Conservation (phyloP, 2,888 invertebrate species). For the Elegia similella region DNA sequence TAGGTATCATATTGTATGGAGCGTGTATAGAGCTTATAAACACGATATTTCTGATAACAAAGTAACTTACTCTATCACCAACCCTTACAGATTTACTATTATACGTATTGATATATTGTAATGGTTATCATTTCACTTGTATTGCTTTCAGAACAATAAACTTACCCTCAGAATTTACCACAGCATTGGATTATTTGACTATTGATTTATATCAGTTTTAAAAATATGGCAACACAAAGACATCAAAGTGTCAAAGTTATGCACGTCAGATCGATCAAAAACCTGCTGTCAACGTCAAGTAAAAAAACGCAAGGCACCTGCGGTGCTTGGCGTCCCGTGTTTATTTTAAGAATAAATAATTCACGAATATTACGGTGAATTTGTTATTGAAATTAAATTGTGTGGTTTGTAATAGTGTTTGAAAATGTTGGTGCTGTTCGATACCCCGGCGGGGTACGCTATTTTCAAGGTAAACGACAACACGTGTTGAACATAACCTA, state of each 20-base stretch:
- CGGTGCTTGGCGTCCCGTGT: constrained; percentile 38
- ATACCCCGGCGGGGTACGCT: constrained; percentile 96
- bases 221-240: too few species aligned
- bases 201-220: too few species aligned
- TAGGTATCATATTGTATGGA: too few species aligned
- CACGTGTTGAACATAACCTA: constrained; percentile 70
- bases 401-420: constrained; percentile 25
- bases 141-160: too few species aligned
- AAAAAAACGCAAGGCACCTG: constrained; percentile 25
- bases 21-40: too few species aligned
- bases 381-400: neutral
- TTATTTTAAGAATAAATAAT: constrained; percentile 13
- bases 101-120: too few species aligned
- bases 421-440: constrained; percentile 94
- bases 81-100: too few species aligned
- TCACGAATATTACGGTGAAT: neutral
- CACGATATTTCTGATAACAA: too few species aligned
- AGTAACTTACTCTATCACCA: too few species aligned
- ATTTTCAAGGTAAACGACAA: constrained; percentile 90
- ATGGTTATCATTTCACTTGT: too few species aligned
- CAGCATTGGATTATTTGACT: too few species aligned
- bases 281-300: constrained; percentile 19
- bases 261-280: neutral
- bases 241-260: neutral
- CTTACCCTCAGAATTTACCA: too few species aligned